Percentiles rank a stretch among this genome's conserved stretches.
Conservation (phyloP, 2,113 vertebrate genomes). For the Paraplagusia blochii region DNA sequence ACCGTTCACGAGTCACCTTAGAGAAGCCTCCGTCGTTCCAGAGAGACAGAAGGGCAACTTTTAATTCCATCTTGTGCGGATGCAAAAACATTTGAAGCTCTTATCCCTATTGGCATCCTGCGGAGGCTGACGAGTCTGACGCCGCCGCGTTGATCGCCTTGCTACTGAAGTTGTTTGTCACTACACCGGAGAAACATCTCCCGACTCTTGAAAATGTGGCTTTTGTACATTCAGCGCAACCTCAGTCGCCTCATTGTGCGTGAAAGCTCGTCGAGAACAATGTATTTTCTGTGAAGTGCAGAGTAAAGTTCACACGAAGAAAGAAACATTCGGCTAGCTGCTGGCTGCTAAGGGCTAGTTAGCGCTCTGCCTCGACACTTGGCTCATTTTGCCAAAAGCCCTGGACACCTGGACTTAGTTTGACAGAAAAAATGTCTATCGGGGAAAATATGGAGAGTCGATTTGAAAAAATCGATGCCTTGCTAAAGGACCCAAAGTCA, state of each 20-base stretch:
- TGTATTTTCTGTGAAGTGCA: conserved; percentile 65
- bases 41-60: conserved; percentile 28
- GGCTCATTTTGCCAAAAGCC: conserved; percentile 44
- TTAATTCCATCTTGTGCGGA: conserved; percentile 61
- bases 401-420: conserved; percentile 34
- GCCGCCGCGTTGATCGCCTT: conserved; percentile 60
- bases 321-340: conserved; percentile 64
- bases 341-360: conserved; percentile 65
- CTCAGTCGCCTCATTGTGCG: conserved; percentile 45
- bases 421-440: conserved; percentile 82
- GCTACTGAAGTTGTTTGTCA: conserved; percentile 59
- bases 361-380: conserved; percentile 46
- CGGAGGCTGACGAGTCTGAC: conserved; percentile 71
- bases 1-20: conserved; percentile 53
- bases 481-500: conserved; percentile 94
- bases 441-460: conserved; percentile 90
- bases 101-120: conserved; percentile 67
- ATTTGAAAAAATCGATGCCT: conserved; percentile 94
- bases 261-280: conserved; percentile 52
- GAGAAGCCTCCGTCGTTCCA: conserved; percentile 12
- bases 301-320: conserved; percentile 63
- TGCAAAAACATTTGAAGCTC: conserved; percentile 64
- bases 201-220: conserved; percentile 65
- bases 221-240: conserved; percentile 43
- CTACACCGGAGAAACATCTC: conserved; percentile 36